Evolutionary conservation across 1,140 invertebrate genomes (phyloP), one percentile per base, ranked within the genome.

Genomic region (Hypsibius dujardini): DNA sequence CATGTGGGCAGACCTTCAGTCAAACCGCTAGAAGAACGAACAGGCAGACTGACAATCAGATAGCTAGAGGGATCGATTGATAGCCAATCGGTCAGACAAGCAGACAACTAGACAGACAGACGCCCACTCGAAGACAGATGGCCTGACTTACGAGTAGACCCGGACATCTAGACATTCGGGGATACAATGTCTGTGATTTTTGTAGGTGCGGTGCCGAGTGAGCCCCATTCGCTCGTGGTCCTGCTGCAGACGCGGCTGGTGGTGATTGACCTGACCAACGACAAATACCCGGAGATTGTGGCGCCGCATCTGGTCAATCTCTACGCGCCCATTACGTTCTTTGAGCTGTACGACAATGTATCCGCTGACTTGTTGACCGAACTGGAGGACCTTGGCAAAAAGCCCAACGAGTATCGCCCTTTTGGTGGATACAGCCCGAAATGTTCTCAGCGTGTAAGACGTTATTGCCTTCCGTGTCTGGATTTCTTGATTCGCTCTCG

Each of bases 181-280:
- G n/a, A 12, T 56, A 12, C 42, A 67, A 7, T 67, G 12, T 42
- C 42, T 42, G 42, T 15, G 3, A 42, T 15, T 15, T 12, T 3
- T 67, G 62, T 42, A 15, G 12, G 3, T 7, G 62, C 12, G 12
- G 62, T 45, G 12, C 12, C 62, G 12, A 15, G 12, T 42, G 62
- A 15, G 12, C 12, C 62, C 3, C 62, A 67, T 42, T 15, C 62
- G 62, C 62, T 67, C 12, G 12, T 67, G 62, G 62, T 67, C 3
- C 62, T 67, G 62, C 62, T 67, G 62, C 3, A 12, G 12, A 67
- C 12, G 12, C 62, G 45, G 62, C 62, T 67, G 62, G 42, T 67
- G 12, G 62, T 42, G 12, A 45, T 67, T 42, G 62, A 67, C 62
- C 62, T 67, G 62, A 67, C 62, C 62, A 45, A 3, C 62, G 62